phyloP scores from a whole-genome alignment of 1,140 invertebrate species.

The Zophobas morio region DNA sequence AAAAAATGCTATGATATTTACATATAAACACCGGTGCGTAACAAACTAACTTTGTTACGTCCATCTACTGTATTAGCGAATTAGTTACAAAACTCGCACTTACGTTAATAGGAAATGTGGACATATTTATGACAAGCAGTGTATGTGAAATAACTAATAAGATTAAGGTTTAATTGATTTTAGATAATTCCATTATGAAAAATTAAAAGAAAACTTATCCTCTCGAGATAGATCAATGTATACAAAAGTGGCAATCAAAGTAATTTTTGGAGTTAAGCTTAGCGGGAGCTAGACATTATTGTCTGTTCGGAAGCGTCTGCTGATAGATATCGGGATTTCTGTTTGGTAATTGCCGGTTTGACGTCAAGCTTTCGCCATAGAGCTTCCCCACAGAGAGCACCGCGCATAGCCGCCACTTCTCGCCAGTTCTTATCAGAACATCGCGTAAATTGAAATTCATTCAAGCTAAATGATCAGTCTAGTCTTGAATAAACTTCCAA shows the following conservation, averaged over 20 bases:
- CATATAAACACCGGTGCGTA: no score
- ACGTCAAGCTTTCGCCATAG: slow-evolving; percentile 35
- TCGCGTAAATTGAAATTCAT: slow-evolving; percentile 63
- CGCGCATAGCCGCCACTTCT: slow-evolving; percentile 49
- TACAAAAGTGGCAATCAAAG: neutral
- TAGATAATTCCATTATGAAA: no score
- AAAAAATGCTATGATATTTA: no score
- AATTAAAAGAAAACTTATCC: no score
- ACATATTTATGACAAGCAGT: no score
- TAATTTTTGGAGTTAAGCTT: neutral
- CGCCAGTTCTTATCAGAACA: slow-evolving; percentile 58
- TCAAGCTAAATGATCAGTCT: slow-evolving; percentile 50
- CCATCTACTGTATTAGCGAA: no score
- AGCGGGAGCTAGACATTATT: neutral
- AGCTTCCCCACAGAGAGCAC: slow-evolving; percentile 39
- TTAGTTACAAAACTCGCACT: no score
- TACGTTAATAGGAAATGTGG: no score
- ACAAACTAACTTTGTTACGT: no score
- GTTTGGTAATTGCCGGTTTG: slow-evolving; percentile 45
- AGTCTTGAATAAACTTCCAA: slow-evolving; percentile 38
- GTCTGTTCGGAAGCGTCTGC: neutral
- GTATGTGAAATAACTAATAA: no score
- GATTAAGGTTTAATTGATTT: no score
- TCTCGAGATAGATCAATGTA: no score
- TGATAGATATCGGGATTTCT: slow-evolving; percentile 45